Base-by-base conservation (phyloP, 1,140 invertebrate genomes). In the Lepidostoma basale region DNA sequence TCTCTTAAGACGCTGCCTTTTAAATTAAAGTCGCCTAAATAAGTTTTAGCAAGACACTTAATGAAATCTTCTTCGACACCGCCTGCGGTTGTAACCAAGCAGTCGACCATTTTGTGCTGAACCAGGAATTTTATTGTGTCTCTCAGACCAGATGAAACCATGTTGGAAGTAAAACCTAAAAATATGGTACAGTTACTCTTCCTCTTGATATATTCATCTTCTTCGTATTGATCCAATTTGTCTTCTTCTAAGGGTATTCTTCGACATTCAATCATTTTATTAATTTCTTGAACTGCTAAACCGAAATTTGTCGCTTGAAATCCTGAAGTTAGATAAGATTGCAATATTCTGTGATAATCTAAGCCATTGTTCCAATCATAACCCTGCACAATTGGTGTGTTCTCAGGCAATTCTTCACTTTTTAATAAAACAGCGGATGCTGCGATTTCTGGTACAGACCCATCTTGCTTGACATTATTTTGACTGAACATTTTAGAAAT, bases 1-100 rank as follows among this genome's bases (percentile, higher is more conserved):
- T 93, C 88, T 65, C 97, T 84, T 12, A 98, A 84, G 39, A 81
- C 81, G 77, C 87, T 88, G 0, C 92, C 98, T 75, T 88, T 87
- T 60, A 98, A 83, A 77, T 90, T 81, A 81, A 99, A 99, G 77
- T 94, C 90, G 26, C 97, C 97, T 22, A 99, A 74, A 76, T 91
- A 98, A 0, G 97, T 98, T 3, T 96, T 94, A 3, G 92, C 93
- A 52, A 99, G 82, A 82, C 98, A 99, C 86, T 99, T 99, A 39
- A 99, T 99, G 33, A 99, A 88, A 84, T 99, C 98, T 84, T 99
- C 98, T 82, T 99, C 98, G 2, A 99, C 87, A 16, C 98, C 98
- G 20, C 98, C 98, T 14, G 97, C 98, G 44, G 96, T 98, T 33
- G 97, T 97, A 0, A 99, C 98, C 68, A 99, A 88, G 77, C 95